These are phyloP conservation scores for Chaenocephalus aceratus DNA, from an alignment of 2,113 vertebrate genomes.

Conservation along the genomic window DNA sequence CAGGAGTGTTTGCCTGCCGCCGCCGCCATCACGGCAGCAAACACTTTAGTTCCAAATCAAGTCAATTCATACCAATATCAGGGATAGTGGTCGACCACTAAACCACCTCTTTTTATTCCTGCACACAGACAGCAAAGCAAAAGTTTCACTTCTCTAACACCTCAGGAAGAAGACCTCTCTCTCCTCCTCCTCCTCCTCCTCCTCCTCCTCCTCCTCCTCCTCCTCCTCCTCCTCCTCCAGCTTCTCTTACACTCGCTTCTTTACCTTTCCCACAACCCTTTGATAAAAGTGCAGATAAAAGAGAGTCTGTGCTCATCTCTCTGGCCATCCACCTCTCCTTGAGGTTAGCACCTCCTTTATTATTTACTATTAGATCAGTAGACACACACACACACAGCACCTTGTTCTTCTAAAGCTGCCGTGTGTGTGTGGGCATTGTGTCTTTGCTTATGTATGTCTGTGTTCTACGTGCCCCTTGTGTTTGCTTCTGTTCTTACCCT, in stretches of 20 bases:
- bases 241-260: slow-evolving; percentile 65
- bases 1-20: slow-evolving; percentile 16
- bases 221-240: slow-evolving; percentile 53
- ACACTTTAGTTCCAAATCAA: slow-evolving; percentile 44
- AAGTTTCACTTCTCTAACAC: slow-evolving; percentile 79
- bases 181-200: slow-evolving; percentile 45
- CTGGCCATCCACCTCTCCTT: slow-evolving; percentile 74
- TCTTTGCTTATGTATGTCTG: slow-evolving; percentile 63
- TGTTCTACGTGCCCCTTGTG: slow-evolving; percentile 61
- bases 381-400: slow-evolving; percentile 62
- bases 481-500: slow-evolving; percentile 57
- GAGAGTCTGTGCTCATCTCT: slow-evolving; percentile 73
- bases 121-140: slow-evolving; percentile 71
- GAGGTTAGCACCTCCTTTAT: slow-evolving; percentile 79
- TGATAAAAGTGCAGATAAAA: slow-evolving; percentile 85
- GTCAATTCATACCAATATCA: slow-evolving; percentile 53
- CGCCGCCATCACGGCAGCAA: slow-evolving; percentile 17
- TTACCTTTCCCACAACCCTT: slow-evolving; percentile 78
- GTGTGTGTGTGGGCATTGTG: slow-evolving; percentile 46
- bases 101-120: slow-evolving; percentile 66
- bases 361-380: slow-evolving; percentile 79
- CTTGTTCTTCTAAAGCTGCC: slow-evolving; percentile 69
- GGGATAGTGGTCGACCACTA: slow-evolving; percentile 53
- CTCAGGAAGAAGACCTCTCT: slow-evolving; percentile 74
- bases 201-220: slow-evolving; percentile 51